phyloP scores from a whole-genome alignment of 2,797 vertebrate species.

The Acipenser ruthenus region DNA sequence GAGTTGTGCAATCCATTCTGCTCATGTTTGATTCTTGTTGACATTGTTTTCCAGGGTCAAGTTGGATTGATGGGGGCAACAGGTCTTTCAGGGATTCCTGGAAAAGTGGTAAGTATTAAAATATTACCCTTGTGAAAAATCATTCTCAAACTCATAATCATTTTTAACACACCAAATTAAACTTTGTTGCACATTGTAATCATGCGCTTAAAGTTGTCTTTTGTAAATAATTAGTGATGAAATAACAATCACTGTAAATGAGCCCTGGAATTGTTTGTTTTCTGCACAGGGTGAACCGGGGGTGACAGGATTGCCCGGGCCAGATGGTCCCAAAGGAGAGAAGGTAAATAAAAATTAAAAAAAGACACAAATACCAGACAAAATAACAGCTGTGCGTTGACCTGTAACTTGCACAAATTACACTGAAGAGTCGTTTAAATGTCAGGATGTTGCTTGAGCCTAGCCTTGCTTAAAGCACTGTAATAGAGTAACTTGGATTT shows the following conservation, averaged over 20 bases:
- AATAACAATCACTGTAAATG: neutral
- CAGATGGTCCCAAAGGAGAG: conserved; percentile 46
- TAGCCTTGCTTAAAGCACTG: too few relatives aligned
- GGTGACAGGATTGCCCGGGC: conserved; percentile 37
- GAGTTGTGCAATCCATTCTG: too few relatives aligned
- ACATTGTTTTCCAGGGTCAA: conserved; percentile 44
- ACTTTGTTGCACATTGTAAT: too few relatives aligned
- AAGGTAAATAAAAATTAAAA: conserved; percentile 41
- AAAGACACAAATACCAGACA: too few relatives aligned
- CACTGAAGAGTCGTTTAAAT: too few relatives aligned
- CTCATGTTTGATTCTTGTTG: too few relatives aligned
- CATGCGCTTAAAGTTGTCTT: too few relatives aligned
- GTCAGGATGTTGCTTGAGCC: too few relatives aligned
- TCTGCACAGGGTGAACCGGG: conserved; percentile 43
- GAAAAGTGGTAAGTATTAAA: conserved; percentile 44
- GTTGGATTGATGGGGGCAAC: conserved; percentile 51
- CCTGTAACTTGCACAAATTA: too few relatives aligned
- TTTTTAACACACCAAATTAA: neutral
- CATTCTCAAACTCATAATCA: neutral
- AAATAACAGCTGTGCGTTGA: too few relatives aligned
- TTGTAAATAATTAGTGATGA: neutral
- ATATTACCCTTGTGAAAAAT: too few relatives aligned
- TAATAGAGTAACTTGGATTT: too few relatives aligned
- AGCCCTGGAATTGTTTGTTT: neutral
- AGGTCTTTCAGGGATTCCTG: conserved; percentile 48